These are phyloP conservation scores for Physella acuta DNA, from an alignment of 1,140 invertebrate species.

Conservation along the genomic window DNA sequence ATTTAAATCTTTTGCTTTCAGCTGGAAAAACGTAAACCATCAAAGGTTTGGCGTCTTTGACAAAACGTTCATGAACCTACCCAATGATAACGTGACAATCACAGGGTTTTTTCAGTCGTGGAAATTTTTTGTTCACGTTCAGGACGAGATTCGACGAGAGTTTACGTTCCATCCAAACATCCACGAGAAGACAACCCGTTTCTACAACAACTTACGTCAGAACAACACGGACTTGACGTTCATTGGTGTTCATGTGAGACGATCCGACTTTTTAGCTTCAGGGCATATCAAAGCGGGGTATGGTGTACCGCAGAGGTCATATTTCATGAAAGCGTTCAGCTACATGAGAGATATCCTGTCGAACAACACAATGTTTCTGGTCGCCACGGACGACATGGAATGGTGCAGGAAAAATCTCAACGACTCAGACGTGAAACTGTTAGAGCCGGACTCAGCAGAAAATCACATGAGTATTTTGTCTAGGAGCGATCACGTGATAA, in stretches of 20 bases:
- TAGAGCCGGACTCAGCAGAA: conserved; percentile 20
- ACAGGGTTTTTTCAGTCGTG: conserved; percentile 39
- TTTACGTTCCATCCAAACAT: conserved; percentile 31
- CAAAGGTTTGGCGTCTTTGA: conserved; percentile 29
- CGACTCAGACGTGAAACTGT: conserved; percentile 25
- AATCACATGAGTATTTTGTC: conserved; percentile 49
- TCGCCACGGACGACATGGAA: conserved; percentile 38
- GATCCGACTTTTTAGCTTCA: conserved; percentile 34
- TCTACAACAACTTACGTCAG: conserved; percentile 6
- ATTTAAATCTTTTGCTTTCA: too few species aligned
- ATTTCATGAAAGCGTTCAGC: conserved; percentile 33
- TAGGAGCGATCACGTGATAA: conserved; percentile 46
- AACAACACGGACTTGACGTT: conserved; percentile 12
- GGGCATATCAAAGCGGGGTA: conserved; percentile 29
- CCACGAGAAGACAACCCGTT: conserved; percentile 11
- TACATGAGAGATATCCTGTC: conserved; percentile 33
- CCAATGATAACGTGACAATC: conserved; percentile 24
- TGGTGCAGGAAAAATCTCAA: conserved; percentile 38
- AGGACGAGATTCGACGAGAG: conserved; percentile 27
- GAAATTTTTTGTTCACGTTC: conserved; percentile 36
- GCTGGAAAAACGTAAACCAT: too few species aligned
- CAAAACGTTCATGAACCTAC: conserved; percentile 18
- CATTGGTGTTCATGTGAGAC: conserved; percentile 41
- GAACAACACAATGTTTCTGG: conserved; percentile 34
- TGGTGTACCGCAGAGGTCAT: conserved; percentile 27